Percentiles rank a stretch among this genome's conserved stretches.
phyloP scores from a whole-genome alignment of 2,888 invertebrate species.

The Noctua pronuba region DNA sequence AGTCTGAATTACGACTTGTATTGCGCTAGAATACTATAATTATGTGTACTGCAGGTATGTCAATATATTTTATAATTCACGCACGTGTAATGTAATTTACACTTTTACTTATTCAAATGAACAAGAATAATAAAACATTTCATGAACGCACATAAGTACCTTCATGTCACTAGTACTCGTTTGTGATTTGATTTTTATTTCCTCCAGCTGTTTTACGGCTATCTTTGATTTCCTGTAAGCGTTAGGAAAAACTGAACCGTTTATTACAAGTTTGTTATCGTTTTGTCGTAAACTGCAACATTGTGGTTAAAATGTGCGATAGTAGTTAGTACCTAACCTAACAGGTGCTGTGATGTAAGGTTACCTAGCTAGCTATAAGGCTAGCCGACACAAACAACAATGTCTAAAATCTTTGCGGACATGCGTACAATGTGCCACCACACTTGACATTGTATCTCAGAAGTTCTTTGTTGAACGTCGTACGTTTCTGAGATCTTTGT shows the following conservation, averaged over 20 bases:
- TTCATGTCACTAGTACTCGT: neutral
- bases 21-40: constrained; percentile 34
- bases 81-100: constrained; percentile 26
- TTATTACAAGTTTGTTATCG: constrained; percentile 15
- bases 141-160: constrained; percentile 18
- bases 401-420: constrained; percentile 20
- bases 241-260: constrained; percentile 24
- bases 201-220: neutral
- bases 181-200: constrained; percentile 18
- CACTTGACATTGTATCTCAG: constrained; percentile 8
- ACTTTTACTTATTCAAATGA: constrained; percentile 43
- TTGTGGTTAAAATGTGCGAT: constrained; percentile 17
- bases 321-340: neutral
- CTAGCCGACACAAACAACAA: neutral
- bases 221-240: constrained; percentile 13
- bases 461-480: constrained; percentile 25
- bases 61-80: constrained; percentile 23
- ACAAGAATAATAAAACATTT: constrained; percentile 40
- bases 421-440: constrained; percentile 25
- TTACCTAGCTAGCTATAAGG: too few species aligned
- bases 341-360: neutral
- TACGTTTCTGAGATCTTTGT: constrained; percentile 11
- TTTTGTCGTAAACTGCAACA: constrained; percentile 7
- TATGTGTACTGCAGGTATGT: constrained; percentile 4
- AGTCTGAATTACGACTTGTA: constrained; percentile 70